A percentile compares a stretch with the other conserved stretches of the same genome.
Conservation (phyloP, 2,888 invertebrate genomes). For the Microplitis deprimator region DNA sequence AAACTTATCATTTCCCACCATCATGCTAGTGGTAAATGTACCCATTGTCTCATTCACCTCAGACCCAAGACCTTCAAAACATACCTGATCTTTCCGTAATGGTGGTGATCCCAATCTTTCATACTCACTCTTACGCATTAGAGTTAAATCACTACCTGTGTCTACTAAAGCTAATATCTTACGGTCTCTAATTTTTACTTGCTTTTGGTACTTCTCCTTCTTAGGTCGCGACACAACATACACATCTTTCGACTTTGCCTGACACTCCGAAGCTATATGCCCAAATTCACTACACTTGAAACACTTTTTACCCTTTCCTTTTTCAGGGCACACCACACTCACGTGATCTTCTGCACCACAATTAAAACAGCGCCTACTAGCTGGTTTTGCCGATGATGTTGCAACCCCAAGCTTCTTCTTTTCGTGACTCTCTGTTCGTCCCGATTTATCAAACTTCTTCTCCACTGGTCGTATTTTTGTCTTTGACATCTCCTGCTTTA, state of each 20-base stretch:
- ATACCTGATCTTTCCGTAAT: conserved; percentile 11
- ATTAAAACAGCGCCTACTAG: conserved; percentile 19
- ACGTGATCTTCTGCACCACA: conserved; percentile 19
- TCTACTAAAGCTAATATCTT: conserved; percentile 42
- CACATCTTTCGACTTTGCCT: no score
- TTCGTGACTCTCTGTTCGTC: neutral
- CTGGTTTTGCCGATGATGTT: neutral
- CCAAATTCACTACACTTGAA: conserved; percentile 20
- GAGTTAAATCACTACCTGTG: conserved; percentile 38
- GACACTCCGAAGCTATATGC: conserved; percentile 3
- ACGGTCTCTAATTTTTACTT: conserved; percentile 18
- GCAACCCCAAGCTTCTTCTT: neutral
- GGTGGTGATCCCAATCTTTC: conserved; percentile 36
- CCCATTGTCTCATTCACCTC: conserved; percentile 29
- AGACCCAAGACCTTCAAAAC: conserved; percentile 42
- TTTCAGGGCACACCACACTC: conserved; percentile 24
- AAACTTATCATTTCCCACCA: conserved; percentile 14
- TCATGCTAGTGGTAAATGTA: conserved; percentile 23
- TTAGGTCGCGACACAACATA: neutral
- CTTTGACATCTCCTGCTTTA: neutral
- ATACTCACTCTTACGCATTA: conserved; percentile 37
- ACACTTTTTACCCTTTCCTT: conserved; percentile 32
- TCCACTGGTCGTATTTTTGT: neutral
- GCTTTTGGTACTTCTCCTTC: conserved; percentile 29
- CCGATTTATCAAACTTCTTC: neutral